A percentile compares a stretch with the other conserved stretches of the same genome.
These are phyloP conservation scores for Octopus sinensis DNA, from an alignment of 1,140 invertebrate species.

Conservation along the genomic window DNA sequence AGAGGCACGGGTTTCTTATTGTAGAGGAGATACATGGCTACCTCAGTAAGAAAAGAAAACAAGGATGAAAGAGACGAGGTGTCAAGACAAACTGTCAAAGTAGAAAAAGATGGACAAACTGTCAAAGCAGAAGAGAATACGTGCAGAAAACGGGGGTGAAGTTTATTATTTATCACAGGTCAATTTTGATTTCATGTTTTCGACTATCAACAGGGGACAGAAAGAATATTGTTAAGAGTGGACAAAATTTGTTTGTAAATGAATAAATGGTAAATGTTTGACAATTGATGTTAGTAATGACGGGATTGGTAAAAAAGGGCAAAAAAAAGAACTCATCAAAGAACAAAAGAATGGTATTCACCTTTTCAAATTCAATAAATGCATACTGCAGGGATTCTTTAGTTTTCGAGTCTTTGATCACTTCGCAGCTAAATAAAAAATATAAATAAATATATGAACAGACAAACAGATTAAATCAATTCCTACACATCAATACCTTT, in stretches of 20 bases:
- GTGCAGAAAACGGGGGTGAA: neutral
- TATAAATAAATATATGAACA: neutral
- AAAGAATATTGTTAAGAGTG: neutral
- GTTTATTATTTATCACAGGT: too few relatives aligned
- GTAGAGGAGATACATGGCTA: too few relatives aligned
- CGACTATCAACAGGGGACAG: too few relatives aligned
- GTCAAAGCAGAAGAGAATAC: neutral
- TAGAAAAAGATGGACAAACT: neutral
- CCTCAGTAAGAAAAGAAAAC: too few relatives aligned
- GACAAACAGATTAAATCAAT: too few relatives aligned
- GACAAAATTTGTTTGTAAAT: neutral
- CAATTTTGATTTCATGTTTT: neutral
- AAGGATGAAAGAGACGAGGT: too few relatives aligned
- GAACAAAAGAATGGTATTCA: constrained; percentile 40
- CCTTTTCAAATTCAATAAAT: constrained; percentile 96
- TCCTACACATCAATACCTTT: too few relatives aligned
- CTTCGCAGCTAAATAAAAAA: constrained; percentile 76
- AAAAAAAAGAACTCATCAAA: neutral
- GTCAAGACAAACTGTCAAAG: neutral
- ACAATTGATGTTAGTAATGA: neutral
- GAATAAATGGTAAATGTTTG: neutral
- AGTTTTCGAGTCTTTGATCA: constrained; percentile 90
- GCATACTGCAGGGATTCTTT: constrained; percentile 97
- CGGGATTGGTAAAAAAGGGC: constrained; percentile 18
- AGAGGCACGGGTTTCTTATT: too few relatives aligned